Conservation (phyloP, 92 coral and sea anemone species). For the Actinernus sp. region DNA sequence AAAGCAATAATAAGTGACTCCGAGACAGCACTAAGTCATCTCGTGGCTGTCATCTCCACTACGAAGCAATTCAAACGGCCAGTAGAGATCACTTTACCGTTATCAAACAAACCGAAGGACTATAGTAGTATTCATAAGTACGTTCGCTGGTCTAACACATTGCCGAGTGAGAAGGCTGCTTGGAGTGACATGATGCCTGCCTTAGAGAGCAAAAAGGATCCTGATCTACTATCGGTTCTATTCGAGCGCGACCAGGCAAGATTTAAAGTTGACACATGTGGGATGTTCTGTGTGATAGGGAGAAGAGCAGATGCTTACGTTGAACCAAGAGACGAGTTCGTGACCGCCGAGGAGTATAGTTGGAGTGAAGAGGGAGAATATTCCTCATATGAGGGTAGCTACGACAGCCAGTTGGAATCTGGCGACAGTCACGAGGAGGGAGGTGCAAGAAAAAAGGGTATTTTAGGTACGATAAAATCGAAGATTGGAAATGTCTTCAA, state of each 20-base stretch:
- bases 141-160: slow-evolving; percentile 8
- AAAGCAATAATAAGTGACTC: not conserved
- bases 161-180: not conserved
- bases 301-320: not conserved
- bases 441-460: slow-evolving; percentile 6
- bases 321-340: not conserved
- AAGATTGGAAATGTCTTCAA: slow-evolving; percentile 15
- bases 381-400: not conserved
- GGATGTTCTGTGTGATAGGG: slow-evolving; percentile 14
- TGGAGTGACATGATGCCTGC: slow-evolving; percentile 18
- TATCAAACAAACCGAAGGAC: slow-evolving; percentile 3
- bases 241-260: slow-evolving; percentile 9
- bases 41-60: slow-evolving; percentile 7
- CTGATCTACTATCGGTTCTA: slow-evolving; percentile 7
- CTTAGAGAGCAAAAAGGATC: not conserved
- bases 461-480: slow-evolving; percentile 7
- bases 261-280: slow-evolving; percentile 1
- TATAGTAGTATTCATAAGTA: not conserved
- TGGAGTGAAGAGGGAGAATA: not conserved
- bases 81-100: slow-evolving; percentile 10
- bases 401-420: not conserved
- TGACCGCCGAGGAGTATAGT: not conserved
- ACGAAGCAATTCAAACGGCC: slow-evolving; percentile 11
- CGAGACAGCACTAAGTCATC: slow-evolving; percentile 16
- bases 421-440: not conserved